Conservation (phyloP, 1,140 invertebrate genomes). For the Scaptodrosophila lebanonensis region DNA sequence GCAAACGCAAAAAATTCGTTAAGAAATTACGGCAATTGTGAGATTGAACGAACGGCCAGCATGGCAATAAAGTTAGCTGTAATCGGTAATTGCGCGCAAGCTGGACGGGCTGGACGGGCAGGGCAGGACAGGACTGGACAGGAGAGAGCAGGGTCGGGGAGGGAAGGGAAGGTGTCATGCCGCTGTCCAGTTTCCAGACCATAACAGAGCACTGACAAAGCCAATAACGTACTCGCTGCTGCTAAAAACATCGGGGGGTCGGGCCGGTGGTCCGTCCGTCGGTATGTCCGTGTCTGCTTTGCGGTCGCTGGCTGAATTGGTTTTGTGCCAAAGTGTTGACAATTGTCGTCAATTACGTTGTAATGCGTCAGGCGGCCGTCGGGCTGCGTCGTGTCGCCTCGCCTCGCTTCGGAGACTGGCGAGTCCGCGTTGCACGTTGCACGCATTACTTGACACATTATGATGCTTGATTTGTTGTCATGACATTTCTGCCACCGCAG, state of each 20-base stretch:
- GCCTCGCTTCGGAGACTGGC: conserved; percentile 14
- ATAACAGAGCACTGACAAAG: not conserved
- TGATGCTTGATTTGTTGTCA: conserved; percentile 74
- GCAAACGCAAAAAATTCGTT: conserved; percentile 34
- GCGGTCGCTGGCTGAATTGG: not conserved
- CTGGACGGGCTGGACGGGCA: not conserved
- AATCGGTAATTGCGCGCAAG: conserved; percentile 60
- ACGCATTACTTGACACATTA: conserved; percentile 74
- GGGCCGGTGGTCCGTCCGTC: not conserved
- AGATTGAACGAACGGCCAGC: conserved; percentile 39
- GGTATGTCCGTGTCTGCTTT: not conserved
- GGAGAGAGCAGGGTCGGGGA: not conserved
- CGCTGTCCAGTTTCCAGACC: too few species aligned
- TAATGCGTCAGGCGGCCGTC: conserved; percentile 51
- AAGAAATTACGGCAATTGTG: conserved; percentile 41
- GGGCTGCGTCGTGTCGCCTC: not conserved
- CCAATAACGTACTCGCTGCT: not conserved
- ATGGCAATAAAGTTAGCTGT: conserved; percentile 40
- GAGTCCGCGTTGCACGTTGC: conserved; percentile 63
- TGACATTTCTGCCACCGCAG: conserved; percentile 68
- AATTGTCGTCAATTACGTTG: conserved; percentile 73
- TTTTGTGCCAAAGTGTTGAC: conserved; percentile 55
- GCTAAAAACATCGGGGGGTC: conserved; percentile 3
- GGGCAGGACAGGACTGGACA: not conserved
- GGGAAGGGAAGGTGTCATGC: conserved; percentile 33